A percentile compares a stretch with the other conserved stretches of the same genome.
Conservation (phyloP, 2,113 vertebrate genomes). For the Bothrops jararaca region DNA sequence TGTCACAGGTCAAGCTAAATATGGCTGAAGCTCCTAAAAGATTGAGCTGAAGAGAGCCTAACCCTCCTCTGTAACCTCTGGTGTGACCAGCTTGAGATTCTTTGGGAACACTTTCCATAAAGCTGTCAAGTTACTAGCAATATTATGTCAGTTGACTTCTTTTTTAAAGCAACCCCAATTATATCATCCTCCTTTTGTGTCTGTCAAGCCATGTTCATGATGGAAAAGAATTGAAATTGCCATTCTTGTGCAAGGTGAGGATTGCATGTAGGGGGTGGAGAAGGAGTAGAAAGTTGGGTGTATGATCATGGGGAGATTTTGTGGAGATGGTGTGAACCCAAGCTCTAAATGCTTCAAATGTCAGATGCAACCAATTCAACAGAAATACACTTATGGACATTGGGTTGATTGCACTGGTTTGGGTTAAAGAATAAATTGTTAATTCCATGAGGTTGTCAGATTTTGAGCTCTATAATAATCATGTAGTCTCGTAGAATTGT, state of each 20-base stretch:
- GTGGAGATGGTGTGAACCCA: conserved; percentile 5
- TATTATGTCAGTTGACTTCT: conserved; percentile 68
- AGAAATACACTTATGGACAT: conserved; percentile 14
- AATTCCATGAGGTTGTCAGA: conserved; percentile 22
- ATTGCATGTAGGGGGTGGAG: background rate
- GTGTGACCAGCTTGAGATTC: conserved; percentile 61
- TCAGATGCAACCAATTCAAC: conserved; percentile 35
- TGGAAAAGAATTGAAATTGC: background rate
- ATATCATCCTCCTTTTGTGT: conserved; percentile 65
- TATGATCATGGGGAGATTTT: background rate
- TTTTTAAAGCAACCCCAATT: conserved; percentile 61
- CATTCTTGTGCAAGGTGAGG: background rate
- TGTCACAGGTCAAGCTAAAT: conserved; percentile 81
- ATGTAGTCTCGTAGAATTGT: background rate
- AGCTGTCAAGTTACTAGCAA: conserved; percentile 69
- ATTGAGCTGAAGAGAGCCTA: conserved; percentile 63
- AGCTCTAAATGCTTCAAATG: conserved; percentile 1
- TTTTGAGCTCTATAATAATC: background rate
- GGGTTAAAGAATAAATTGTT: conserved; percentile 29
- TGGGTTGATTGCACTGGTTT: conserved; percentile 37
- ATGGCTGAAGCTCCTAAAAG: conserved; percentile 67
- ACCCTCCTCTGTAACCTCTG: conserved; percentile 62
- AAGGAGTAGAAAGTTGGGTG: background rate
- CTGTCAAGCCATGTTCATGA: conserved; percentile 39
- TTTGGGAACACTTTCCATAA: conserved; percentile 58